Evolutionary conservation across 1,140 invertebrate species (phyloP).

Genomic region (Megalonaias nervosa): DNA sequence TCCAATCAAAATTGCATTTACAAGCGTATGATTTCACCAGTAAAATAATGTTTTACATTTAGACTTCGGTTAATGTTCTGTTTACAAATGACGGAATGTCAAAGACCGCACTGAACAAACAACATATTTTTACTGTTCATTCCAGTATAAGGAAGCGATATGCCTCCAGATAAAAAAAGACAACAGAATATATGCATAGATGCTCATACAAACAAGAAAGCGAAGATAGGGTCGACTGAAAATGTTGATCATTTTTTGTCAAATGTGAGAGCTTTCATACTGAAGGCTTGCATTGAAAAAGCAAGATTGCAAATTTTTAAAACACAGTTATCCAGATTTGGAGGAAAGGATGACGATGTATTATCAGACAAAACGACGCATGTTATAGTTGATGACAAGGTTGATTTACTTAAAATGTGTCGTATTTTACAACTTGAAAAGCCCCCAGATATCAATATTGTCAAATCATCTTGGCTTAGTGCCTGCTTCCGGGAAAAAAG

Average conservation of each 20-base stretch:
- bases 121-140: too few species aligned
- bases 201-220: too few species aligned
- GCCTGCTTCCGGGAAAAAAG: conserved; percentile 61
- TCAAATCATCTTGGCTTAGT: conserved; percentile 68
- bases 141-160: too few species aligned
- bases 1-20: too few species aligned
- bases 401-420: conserved; percentile 59
- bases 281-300: conserved; percentile 67
- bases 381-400: conserved; percentile 65
- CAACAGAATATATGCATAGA: too few species aligned
- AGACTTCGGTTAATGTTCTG: too few species aligned
- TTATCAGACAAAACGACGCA: conserved; percentile 44
- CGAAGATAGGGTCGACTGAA: too few species aligned
- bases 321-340: conserved; percentile 59
- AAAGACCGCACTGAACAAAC: too few species aligned
- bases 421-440: conserved; percentile 56
- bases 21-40: too few species aligned
- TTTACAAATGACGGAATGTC: too few species aligned
- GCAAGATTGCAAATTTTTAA: conserved; percentile 62
- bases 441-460: conserved; percentile 46
- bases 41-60: too few species aligned
- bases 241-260: conserved; percentile 31
- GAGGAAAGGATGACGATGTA: conserved; percentile 44
- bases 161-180: too few species aligned
- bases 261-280: conserved; percentile 47